Evolutionary conservation across 2,797 vertebrate genomes (phyloP), one percentile per base, ranked within the genome.

Genomic region (Sebastes umbrosus): DNA sequence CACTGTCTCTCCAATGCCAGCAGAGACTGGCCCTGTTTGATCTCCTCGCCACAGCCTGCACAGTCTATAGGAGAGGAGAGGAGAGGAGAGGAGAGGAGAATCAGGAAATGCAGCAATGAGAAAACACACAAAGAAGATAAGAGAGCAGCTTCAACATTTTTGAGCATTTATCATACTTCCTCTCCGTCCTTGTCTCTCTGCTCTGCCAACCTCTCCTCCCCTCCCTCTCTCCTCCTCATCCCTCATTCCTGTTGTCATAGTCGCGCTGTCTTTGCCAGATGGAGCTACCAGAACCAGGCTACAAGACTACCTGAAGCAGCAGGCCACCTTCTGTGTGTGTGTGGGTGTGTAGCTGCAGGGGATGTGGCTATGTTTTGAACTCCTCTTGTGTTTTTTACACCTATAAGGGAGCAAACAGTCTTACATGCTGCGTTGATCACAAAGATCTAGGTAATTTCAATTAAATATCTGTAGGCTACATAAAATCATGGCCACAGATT

Each of bases 1-100:
- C 98, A 99, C 93, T 99, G 98, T 87, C 97, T 97, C 94, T 99
- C 97, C 94, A 99, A 92, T 0, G 98, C 98, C 94, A 99, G 92
- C 69, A 99, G 97, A 0, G 97, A 98, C 95, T 99, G 98, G 71
- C 98, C 98, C 16, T 98, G 98, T 85, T 96, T 98, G 95, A 99
- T 99, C 95, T 98, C 97, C 87, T 98, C 96, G 39, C 97, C 96
- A 88, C 98, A 99, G 71, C 97, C 98, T 0, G 97, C 97, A 2
- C 98, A 99, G 88, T 98, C 98, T 99, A 77, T 43, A 27, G 54
- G 20, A 62, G 22, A 55, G 4, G 4, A 76, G 6, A 86, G 55
- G 22, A 69, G 39, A 73, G 58, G 77, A 32, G 32, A 87, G 59
- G 18, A 68, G 34, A 73, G 54, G 52, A 64, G 68, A 39, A 1